Base-by-base conservation (phyloP, 2,797 vertebrate species). In the Fistularia tabacaria region DNA sequence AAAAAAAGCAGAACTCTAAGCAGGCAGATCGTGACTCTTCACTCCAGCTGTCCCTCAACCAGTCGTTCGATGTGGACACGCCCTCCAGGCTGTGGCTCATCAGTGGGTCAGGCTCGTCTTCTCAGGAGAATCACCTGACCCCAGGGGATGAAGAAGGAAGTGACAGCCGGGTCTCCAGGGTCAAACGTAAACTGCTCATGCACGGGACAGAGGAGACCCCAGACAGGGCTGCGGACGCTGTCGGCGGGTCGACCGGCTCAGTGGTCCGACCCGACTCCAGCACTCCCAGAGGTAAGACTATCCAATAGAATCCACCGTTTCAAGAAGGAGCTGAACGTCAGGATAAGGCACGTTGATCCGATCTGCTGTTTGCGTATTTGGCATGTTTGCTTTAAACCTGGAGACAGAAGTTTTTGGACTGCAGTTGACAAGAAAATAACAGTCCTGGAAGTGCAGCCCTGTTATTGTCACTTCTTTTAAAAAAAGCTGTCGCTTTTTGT, bases 151-250 rank as follows among this genome's bases (percentile, higher is more conserved):
- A n/a, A 0, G 50, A 5, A 7, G 83, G 69, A 14, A 67, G 62
- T 46, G 77, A 81, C 7, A 71, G 55, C 0, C 69, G 59, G 3
- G 13, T 39, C 1, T 81, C 71, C 14, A 85, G 78, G 47, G 89
- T 89, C 63, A 92, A 90, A 68, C 84, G 90, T 9, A 86, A 86
- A 49, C 83, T 91, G 38, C 69, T 88, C 10, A 89, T 91, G 88
- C 83, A 85, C 6, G 38, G 14, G 2, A 45, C 51, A 0, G 82
- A 85, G 1, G 70, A 51, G 13, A 51, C 36, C 0, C n/a, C 1
- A 13, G 58, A 66, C 45, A 42, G 44, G 37, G 53, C 42, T 4
- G 10, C 10, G 10, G 13, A 50, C 9, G 8, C 10, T 15, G 25
- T 57, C 8, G 1, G 51, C 57, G 53, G 46, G 38, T 43, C 46